phyloP scores from a whole-genome alignment of 2,797 vertebrate species.

The Acipenser transmontanus region DNA sequence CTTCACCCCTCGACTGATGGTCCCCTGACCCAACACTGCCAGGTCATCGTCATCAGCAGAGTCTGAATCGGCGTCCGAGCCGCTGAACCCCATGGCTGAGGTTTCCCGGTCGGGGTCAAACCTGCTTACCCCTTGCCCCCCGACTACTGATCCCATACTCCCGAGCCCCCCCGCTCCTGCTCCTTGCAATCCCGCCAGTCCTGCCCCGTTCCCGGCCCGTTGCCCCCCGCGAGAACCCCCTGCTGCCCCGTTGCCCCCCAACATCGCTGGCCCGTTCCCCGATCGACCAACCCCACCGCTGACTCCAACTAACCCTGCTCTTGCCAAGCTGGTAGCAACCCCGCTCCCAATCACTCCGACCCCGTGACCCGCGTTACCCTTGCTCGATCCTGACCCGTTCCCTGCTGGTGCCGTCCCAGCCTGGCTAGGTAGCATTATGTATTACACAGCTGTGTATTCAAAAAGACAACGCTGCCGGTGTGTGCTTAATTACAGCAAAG shows the following conservation, averaged over 20 bases:
- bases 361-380: slow-evolving; percentile 52
- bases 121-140: slow-evolving; percentile 44
- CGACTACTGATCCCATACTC: slow-evolving; percentile 50
- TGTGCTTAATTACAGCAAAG: slow-evolving; percentile 25
- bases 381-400: slow-evolving; percentile 57
- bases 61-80: slow-evolving; percentile 87
- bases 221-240: slow-evolving; percentile 51
- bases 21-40: slow-evolving; percentile 11
- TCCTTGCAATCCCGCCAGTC: slow-evolving; percentile 44
- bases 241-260: slow-evolving; percentile 57
- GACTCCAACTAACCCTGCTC: slow-evolving; percentile 47
- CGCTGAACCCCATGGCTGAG: slow-evolving; percentile 65
- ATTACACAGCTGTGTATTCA: slow-evolving; percentile 30
- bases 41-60: slow-evolving; percentile 86
- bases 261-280: slow-evolving; percentile 51
- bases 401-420: slow-evolving; percentile 67
- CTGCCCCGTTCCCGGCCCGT: slow-evolving; percentile 56
- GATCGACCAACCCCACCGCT: slow-evolving; percentile 37
- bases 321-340: slow-evolving; percentile 56
- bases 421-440: slow-evolving; percentile 85
- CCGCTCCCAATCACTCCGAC: slow-evolving; percentile 64
- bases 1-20: slow-evolving; percentile 74
- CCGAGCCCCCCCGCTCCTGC: slow-evolving; percentile 52
- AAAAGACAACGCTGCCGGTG: slow-evolving; percentile 42
- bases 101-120: slow-evolving; percentile 59